Evolutionary conservation across 1,140 invertebrate species (phyloP).

Genomic region (Heliconius nattereri): DNA sequence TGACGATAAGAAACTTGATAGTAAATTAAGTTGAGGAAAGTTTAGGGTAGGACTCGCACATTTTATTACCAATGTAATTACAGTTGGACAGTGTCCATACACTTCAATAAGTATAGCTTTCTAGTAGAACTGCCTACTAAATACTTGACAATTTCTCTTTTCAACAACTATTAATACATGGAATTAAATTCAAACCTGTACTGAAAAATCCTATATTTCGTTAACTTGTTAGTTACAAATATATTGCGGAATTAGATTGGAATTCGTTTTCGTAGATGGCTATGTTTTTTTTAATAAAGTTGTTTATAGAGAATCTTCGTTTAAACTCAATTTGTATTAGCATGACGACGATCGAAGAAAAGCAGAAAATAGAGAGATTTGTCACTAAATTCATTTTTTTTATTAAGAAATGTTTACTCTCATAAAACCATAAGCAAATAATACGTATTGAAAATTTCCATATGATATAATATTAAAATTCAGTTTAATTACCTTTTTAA

Average conservation of each 20-base stretch:
- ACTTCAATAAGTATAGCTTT: neutral
- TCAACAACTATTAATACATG: neutral
- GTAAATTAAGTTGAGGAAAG: constrained; percentile 2
- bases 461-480: constrained; percentile 21
- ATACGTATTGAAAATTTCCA: neutral
- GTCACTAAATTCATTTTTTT: no score
- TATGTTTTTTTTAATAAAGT: no score
- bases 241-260: no score
- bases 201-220: neutral
- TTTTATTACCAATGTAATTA: constrained; percentile 1
- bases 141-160: constrained; percentile 10
- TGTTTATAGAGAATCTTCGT: no score
- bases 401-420: neutral
- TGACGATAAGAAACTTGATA: neutral
- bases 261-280: no score
- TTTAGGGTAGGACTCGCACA: constrained; percentile 5
- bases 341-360: no score
- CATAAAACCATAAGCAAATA: constrained; percentile 43
- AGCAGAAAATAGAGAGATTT: no score
- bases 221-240: neutral
- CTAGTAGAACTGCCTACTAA: neutral
- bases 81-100: neutral
- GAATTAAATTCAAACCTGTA: neutral
- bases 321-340: no score
- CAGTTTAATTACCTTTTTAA: constrained; percentile 93